A percentile compares a stretch with the other conserved stretches of the same genome.
These are phyloP conservation scores for Drosophila anomalata DNA, from an alignment of 2,888 invertebrate species.

Conservation along the genomic window DNA sequence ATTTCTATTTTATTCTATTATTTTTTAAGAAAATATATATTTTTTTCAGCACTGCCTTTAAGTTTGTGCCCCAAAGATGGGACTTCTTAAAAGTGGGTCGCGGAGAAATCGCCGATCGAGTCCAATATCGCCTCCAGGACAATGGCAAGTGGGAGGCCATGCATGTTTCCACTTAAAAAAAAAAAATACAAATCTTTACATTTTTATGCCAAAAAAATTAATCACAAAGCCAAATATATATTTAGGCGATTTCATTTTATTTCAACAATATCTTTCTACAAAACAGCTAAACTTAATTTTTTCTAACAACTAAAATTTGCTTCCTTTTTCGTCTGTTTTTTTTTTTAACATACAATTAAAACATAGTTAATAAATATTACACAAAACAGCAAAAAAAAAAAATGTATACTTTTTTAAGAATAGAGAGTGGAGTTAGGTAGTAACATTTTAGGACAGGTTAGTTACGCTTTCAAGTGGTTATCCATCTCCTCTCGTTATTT, in stretches of 20 bases:
- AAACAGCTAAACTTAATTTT: conserved; percentile 56
- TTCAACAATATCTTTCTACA: conserved; percentile 70
- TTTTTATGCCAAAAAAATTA: background rate
- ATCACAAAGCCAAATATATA: conserved; percentile 1
- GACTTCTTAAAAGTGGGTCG: conserved; percentile 79
- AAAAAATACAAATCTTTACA: background rate
- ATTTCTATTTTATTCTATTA: background rate
- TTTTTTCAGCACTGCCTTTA: conserved; percentile 76
- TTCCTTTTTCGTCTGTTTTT: conserved; percentile 11
- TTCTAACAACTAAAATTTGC: conserved; percentile 51
- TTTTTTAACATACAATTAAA: conserved; percentile 57
- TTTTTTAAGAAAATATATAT: background rate
- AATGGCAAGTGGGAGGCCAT: conserved; percentile 65
- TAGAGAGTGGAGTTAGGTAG: conserved; percentile 39
- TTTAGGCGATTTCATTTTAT: conserved; percentile 39
- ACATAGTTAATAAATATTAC: conserved; percentile 77
- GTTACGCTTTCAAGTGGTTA: conserved; percentile 49
- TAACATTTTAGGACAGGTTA: conserved; percentile 51
- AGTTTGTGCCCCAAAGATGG: conserved; percentile 76
- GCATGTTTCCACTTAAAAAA: conserved; percentile 75
- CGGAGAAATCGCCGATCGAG: conserved; percentile 78
- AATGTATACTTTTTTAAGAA: conserved; percentile 39
- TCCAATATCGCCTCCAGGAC: conserved; percentile 69
- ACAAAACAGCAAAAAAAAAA: conserved; percentile 74
- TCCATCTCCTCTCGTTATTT: conserved; percentile 8